Evolutionary conservation across 2,888 invertebrate species (phyloP).

Genomic region (Calliphora vomitoria): DNA sequence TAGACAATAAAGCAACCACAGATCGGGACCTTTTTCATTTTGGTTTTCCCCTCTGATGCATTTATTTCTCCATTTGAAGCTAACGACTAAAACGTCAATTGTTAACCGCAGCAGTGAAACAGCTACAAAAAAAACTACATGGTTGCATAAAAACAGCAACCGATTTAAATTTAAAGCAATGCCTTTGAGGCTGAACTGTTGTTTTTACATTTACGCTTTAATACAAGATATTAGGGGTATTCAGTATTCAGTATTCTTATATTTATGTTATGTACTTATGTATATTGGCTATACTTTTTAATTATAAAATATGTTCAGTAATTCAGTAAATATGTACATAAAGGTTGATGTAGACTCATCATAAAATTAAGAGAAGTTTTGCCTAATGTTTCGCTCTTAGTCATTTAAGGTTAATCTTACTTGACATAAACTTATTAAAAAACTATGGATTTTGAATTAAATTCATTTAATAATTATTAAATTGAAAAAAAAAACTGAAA

Average conservation of each 20-base stretch:
- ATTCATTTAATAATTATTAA: too few species aligned
- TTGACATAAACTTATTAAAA: too few species aligned
- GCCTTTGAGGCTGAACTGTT: slow-evolving; percentile 32
- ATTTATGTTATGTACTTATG: neutral
- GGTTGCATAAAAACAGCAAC: slow-evolving; percentile 46
- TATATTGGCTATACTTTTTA: too few species aligned
- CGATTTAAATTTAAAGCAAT: slow-evolving; percentile 58
- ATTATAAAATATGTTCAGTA: too few species aligned
- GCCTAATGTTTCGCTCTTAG: too few species aligned
- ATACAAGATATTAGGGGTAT: slow-evolving; percentile 14
- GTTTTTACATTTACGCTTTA: slow-evolving; percentile 37
- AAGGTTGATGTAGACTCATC: too few species aligned
- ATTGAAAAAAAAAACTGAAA: too few species aligned
- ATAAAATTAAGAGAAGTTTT: too few species aligned
- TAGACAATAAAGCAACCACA: slow-evolving; percentile 11
- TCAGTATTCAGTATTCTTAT: neutral
- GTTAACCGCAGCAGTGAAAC: slow-evolving; percentile 32
- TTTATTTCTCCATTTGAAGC: slow-evolving; percentile 28
- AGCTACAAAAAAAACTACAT: slow-evolving; percentile 14
- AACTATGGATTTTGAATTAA: too few species aligned
- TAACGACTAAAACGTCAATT: slow-evolving; percentile 45
- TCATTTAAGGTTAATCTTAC: too few species aligned
- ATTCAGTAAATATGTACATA: too few species aligned
- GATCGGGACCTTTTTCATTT: slow-evolving; percentile 27
- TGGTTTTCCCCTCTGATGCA: slow-evolving; percentile 9